Conservation (phyloP, 2,797 vertebrate genomes). For the Helarctos malayanus region DNA sequence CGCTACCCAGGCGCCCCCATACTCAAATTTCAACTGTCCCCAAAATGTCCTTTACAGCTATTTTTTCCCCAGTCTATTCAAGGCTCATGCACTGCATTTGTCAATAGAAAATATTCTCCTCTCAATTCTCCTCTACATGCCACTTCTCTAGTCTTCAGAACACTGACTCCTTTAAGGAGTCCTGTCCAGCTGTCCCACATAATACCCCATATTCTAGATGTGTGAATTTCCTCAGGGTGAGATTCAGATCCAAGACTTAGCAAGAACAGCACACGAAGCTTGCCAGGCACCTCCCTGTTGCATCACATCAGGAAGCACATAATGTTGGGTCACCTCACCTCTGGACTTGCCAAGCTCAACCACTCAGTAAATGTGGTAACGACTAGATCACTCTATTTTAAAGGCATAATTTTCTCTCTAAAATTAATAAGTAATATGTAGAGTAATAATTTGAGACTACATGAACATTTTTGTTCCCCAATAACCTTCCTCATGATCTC, state of each 20-base stretch:
- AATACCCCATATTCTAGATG: background rate
- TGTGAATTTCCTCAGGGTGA: background rate
- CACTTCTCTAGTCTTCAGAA: background rate
- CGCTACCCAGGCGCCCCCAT: background rate
- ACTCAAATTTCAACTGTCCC: background rate
- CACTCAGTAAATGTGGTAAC: background rate
- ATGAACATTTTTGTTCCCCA: background rate
- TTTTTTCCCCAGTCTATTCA: background rate
- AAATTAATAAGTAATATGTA: background rate
- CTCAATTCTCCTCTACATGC: background rate
- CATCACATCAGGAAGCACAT: background rate
- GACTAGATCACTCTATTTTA: background rate
- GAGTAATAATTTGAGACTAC: background rate
- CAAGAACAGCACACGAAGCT: background rate
- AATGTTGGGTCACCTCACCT: background rate
- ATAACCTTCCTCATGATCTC: background rate
- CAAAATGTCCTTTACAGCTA: background rate
- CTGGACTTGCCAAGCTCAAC: background rate
- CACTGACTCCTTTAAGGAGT: background rate
- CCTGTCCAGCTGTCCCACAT: background rate
- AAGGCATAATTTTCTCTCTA: background rate
- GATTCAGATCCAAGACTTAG: constrained; percentile 10
- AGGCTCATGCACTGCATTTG: background rate
- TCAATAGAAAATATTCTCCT: background rate
- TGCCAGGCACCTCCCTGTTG: background rate